A percentile compares a stretch with the other conserved stretches of the same genome.
These are phyloP conservation scores for Atrina japonica DNA, from an alignment of 2,888 invertebrate genomes.

Conservation along the genomic window DNA sequence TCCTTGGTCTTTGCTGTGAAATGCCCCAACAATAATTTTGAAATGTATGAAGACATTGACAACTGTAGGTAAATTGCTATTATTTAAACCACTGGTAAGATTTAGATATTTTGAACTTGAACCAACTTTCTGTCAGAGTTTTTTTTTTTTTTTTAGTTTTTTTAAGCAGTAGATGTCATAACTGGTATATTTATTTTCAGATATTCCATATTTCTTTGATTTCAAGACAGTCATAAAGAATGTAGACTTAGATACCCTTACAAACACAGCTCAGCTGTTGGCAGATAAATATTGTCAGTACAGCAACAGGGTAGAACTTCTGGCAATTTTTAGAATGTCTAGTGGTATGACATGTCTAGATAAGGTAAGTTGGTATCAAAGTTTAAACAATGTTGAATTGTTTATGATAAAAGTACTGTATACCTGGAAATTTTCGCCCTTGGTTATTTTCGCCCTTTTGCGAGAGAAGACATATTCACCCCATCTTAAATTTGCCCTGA, in stretches of 20 bases:
- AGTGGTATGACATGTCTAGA: slow-evolving; percentile 66
- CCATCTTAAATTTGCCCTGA: too few species aligned
- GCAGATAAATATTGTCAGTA: slow-evolving; percentile 63
- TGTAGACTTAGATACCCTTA: slow-evolving; percentile 49
- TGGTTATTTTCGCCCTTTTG: not conserved
- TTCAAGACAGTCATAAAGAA: slow-evolving; percentile 57
- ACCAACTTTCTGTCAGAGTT: too few species aligned
- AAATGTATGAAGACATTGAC: too few species aligned
- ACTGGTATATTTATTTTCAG: slow-evolving; percentile 60
- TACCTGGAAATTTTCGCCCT: not conserved
- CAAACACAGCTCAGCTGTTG: slow-evolving; percentile 59
- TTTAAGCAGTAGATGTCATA: too few species aligned
- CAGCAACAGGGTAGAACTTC: slow-evolving; percentile 66
- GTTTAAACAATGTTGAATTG: not conserved
- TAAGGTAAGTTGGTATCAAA: slow-evolving; percentile 59
- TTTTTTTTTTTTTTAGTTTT: too few species aligned
- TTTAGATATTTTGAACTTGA: too few species aligned
- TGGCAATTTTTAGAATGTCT: slow-evolving; percentile 56
- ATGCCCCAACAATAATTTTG: too few species aligned
- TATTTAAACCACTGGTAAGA: too few species aligned
- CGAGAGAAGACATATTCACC: too few species aligned
- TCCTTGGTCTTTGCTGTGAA: too few species aligned
- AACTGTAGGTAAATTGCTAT: too few species aligned
- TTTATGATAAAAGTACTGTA: too few species aligned
- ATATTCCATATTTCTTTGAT: slow-evolving; percentile 72